Percentiles rank a stretch among this genome's conserved stretches.
Conservation (phyloP, 2,888 invertebrate species). For the Pandemis heparana region DNA sequence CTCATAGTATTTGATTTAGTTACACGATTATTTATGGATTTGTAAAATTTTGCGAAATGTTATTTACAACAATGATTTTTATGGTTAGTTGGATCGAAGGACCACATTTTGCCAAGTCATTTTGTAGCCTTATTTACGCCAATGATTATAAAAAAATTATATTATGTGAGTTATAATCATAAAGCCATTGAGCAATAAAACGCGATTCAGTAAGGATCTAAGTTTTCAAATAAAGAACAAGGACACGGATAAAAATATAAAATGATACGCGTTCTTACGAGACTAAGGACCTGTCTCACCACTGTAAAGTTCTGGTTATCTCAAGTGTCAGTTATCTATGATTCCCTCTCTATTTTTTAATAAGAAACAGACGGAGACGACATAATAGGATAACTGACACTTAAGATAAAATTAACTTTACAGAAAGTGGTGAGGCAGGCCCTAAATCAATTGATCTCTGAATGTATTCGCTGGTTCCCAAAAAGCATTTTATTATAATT, state of each 20-base stretch:
- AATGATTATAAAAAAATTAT: neutral
- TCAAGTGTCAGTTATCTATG: too few species aligned
- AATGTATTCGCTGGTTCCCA: conserved; percentile 14
- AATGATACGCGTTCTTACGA: neutral
- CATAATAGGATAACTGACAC: too few species aligned
- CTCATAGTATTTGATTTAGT: neutral
- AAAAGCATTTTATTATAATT: neutral
- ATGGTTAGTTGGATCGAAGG: conserved; percentile 54
- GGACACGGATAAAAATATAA: too few species aligned
- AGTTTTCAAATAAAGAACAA: neutral
- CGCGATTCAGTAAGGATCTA: neutral
- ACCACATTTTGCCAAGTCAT: conserved; percentile 55
- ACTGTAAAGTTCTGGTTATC: too few species aligned
- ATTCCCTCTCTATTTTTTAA: too few species aligned
- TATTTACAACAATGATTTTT: conserved; percentile 21
- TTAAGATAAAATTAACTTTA: too few species aligned
- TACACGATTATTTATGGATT: conserved; percentile 9
- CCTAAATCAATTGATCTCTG: neutral
- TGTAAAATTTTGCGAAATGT: conserved; percentile 12
- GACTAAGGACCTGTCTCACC: neutral
- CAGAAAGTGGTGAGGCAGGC: too few species aligned
- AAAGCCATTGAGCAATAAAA: neutral
- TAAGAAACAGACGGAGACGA: too few species aligned
- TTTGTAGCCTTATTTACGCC: conserved; percentile 1
- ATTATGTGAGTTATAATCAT: neutral